Evolutionary conservation across 2,888 invertebrate genomes (phyloP).

Genomic region (Phortica magna): DNA sequence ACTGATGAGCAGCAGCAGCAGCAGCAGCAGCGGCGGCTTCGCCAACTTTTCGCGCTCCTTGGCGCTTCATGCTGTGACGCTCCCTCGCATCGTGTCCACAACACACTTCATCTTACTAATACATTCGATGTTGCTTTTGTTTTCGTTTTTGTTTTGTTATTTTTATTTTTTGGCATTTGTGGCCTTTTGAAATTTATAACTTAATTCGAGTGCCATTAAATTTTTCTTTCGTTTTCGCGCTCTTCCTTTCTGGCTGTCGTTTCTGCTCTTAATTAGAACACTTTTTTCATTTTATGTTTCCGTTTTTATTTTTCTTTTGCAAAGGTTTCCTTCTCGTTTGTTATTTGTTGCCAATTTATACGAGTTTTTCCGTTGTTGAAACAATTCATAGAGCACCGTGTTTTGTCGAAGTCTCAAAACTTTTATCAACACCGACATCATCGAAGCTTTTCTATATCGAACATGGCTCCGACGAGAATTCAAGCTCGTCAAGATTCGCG

Average conservation of each 20-base stretch:
- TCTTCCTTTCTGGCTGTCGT: background rate
- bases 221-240: slow-evolving; percentile 3
- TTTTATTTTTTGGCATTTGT: background rate
- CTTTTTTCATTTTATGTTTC: background rate
- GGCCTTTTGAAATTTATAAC: slow-evolving; percentile 66
- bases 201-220: slow-evolving; percentile 70
- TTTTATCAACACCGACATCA: no score
- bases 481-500: background rate
- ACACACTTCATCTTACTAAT: background rate
- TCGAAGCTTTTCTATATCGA: no score
- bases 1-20: no score
- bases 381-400: no score
- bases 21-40: no score
- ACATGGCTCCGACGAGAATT: no score
- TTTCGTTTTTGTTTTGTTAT: background rate
- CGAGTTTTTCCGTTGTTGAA: no score
- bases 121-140: background rate
- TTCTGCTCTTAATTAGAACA: slow-evolving; percentile 7
- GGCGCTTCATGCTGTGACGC: background rate
- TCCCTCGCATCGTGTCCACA: background rate
- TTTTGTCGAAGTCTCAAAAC: no score
- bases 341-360: no score
- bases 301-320: background rate
- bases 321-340: no score
- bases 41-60: slow-evolving; percentile 13